Base-by-base conservation (phyloP, 2,113 vertebrate species). In the Prolemur simus region DNA sequence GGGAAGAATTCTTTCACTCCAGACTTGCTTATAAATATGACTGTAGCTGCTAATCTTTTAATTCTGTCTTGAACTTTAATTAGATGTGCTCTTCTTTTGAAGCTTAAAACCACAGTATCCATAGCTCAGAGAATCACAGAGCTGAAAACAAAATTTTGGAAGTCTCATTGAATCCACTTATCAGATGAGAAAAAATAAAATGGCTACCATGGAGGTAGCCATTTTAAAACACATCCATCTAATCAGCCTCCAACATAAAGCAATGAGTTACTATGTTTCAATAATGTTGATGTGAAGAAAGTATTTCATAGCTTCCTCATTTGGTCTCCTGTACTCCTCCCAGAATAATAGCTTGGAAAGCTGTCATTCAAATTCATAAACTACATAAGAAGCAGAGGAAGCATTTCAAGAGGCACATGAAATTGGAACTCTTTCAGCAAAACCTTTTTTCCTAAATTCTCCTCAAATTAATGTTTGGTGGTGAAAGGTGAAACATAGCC, bases 331-430 rank as follows among this genome's bases (percentile, higher is more conserved):
- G 15, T 69, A 64, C 6, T 54, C 34, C 69, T 39, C 42, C 45
- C 47, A 47, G 56, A 63, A 84, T 84, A 6, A 77, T n/a, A 81
- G 42, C 29, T 39, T 82, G 21, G 17, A 92, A 78, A 94, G 17
- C 18, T 84, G 9, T 94, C 71, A 17, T 84, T 91, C 74, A 89
- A 73, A 88, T 91, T 95, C 69, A 93, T 83, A 92, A 39, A 81
- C 29, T 60, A 76, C 8, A 4, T 64, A 77, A 94, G 20, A 92
- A 84, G 29, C 88, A 92, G 21, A 76, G 21, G 21, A 87, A 76
- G 27, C 37, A 76, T 68, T 77, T 96, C 39, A 83, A 17, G 56
- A 91, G 8, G 25, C 47, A 45, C 42, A 82, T 56, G 71, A 77
- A 85, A 76, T 76, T 88, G 39, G 17, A 97, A 77, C 13, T 81